Percentiles rank a stretch among this genome's conserved stretches.
These are phyloP conservation scores for Augiades crinisus DNA, from an alignment of 2,888 invertebrate species.

Conservation along the genomic window DNA sequence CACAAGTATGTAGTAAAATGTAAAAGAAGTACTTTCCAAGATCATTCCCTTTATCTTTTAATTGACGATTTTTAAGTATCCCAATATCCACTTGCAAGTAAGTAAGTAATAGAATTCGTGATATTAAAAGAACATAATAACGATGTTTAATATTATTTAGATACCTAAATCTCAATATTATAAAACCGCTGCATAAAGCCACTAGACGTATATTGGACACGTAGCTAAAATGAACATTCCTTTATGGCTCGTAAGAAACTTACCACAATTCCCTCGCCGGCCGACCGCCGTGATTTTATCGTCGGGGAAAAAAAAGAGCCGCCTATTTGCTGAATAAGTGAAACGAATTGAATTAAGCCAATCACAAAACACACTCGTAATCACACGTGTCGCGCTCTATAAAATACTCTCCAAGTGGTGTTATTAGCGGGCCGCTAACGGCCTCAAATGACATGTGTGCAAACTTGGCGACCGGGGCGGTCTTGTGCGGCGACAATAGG, in stretches of 20 bases:
- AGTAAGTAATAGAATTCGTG: too few relatives aligned
- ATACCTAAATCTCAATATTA: slow-evolving; percentile 8
- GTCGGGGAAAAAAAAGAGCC: slow-evolving; percentile 3
- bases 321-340: slow-evolving; percentile 18
- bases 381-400: slow-evolving; percentile 20
- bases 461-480: not conserved
- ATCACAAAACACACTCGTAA: slow-evolving; percentile 19
- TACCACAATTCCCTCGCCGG: slow-evolving; percentile 8
- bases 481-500: not conserved
- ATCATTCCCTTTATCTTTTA: too few relatives aligned
- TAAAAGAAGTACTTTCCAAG: too few relatives aligned
- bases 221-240: slow-evolving; percentile 14
- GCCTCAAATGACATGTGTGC: slow-evolving; percentile 2
- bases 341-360: slow-evolving; percentile 23
- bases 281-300: slow-evolving; percentile 13
- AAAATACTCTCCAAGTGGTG: slow-evolving; percentile 12
- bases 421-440: slow-evolving; percentile 11
- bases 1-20: too few relatives aligned
- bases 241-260: slow-evolving; percentile 8
- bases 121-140: too few relatives aligned
- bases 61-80: too few relatives aligned
- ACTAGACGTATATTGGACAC: slow-evolving; percentile 13
- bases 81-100: too few relatives aligned
- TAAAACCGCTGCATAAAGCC: slow-evolving; percentile 1
- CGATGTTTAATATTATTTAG: too few relatives aligned